These are phyloP conservation scores for Pachyramphus minor DNA, from an alignment of 2,113 vertebrate species.

Conservation along the genomic window DNA sequence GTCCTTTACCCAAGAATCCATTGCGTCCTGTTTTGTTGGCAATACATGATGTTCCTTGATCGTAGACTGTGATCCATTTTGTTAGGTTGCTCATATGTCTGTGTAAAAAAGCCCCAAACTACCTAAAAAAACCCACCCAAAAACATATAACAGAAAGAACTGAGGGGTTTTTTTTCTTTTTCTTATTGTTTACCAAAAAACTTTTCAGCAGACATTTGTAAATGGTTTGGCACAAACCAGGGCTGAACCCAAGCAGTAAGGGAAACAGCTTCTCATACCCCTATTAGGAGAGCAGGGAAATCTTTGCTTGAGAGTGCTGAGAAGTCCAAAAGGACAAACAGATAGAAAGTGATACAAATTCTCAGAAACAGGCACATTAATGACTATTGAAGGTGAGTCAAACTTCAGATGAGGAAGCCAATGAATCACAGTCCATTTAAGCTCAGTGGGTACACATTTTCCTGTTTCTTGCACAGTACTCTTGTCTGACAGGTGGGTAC, in stretches of 20 bases:
- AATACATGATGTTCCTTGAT: background rate
- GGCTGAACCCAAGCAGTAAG: background rate
- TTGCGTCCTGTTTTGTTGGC: background rate
- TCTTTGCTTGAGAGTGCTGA: background rate
- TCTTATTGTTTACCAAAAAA: background rate
- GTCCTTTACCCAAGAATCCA: background rate
- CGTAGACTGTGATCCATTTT: background rate
- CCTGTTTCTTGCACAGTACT: background rate
- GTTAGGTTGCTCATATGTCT: background rate
- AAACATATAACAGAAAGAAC: background rate
- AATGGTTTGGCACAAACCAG: background rate
- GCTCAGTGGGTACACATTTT: background rate
- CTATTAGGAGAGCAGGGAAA: background rate
- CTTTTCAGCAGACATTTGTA: background rate
- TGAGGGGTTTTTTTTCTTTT: background rate
- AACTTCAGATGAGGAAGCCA: background rate
- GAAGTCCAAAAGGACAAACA: background rate
- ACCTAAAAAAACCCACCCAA: background rate
- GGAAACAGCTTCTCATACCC: background rate
- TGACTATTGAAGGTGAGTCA: background rate
- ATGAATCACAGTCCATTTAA: background rate
- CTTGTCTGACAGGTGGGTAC: background rate
- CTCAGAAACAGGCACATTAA: background rate
- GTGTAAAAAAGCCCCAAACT: background rate
- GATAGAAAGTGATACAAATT: background rate